phyloP scores from a whole-genome alignment of 2,888 invertebrate species.

The Pseudeuparius sepicola region DNA sequence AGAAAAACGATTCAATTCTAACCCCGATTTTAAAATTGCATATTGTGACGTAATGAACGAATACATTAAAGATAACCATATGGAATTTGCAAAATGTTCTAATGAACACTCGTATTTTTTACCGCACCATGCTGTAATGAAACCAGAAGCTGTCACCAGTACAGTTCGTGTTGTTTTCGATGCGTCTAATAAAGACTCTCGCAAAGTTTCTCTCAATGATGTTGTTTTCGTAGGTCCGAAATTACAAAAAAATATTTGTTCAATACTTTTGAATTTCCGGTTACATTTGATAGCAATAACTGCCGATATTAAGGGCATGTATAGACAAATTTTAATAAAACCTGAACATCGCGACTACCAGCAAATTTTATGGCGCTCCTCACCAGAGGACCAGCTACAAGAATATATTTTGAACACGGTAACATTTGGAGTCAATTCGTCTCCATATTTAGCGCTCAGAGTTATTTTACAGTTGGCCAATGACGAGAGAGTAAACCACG shows the following conservation, averaged over 20 bases:
- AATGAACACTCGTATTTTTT: too few relatives aligned
- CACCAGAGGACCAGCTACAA: constrained; percentile 5
- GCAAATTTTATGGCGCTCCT: constrained; percentile 12
- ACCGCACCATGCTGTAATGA: constrained; percentile 2
- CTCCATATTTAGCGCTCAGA: constrained; percentile 13
- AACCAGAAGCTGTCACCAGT: constrained; percentile 1
- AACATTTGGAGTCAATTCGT: constrained; percentile 12
- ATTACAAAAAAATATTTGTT: constrained; percentile 6
- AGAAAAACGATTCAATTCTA: too few relatives aligned
- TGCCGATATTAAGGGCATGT: constrained; percentile 7
- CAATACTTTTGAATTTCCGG: constrained; percentile 7
- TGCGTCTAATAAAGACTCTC: constrained; percentile 1
- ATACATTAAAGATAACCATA: too few relatives aligned
- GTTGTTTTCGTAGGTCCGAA: constrained; percentile 7
- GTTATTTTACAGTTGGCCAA: constrained; percentile 10
- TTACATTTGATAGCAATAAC: constrained; percentile 1
- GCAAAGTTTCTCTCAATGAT: constrained; percentile 6
- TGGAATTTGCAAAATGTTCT: too few relatives aligned
- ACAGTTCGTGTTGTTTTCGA: background rate
- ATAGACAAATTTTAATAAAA: constrained; percentile 2
- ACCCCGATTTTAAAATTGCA: too few relatives aligned
- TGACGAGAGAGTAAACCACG: background rate
- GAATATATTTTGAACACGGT: constrained; percentile 13
- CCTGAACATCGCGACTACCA: constrained; percentile 10
- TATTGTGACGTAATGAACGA: too few relatives aligned